Evolutionary conservation across 2,113 vertebrate species (phyloP).

Genomic region (Struthio camelus): DNA sequence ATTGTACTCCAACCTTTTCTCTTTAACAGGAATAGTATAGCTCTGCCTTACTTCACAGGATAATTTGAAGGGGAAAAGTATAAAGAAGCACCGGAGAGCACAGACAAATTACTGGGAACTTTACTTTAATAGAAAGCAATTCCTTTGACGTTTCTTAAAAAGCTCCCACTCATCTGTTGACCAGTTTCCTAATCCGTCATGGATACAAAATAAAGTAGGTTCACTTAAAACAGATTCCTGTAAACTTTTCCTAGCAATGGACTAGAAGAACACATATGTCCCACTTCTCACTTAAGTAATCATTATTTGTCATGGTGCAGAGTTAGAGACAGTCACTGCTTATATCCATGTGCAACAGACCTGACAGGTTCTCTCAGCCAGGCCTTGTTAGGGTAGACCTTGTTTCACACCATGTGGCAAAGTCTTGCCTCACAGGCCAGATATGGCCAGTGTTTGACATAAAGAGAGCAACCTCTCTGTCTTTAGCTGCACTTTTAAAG

Average conservation of each 20-base stretch:
- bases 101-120: not conserved
- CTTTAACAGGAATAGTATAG: not conserved
- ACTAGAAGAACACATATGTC: fast-evolving
- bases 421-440: not conserved
- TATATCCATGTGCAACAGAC: not conserved
- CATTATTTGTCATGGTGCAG: fast-evolving
- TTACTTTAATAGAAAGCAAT: not conserved
- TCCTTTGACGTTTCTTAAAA: not conserved
- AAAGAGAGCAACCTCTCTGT: not conserved
- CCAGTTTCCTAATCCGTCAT: not conserved
- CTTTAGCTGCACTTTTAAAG: not conserved
- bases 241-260: not conserved
- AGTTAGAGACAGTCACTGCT: not conserved
- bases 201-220: not conserved
- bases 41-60: not conserved
- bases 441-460: fast-evolving
- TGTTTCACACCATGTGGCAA: not conserved
- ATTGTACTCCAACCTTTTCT: not conserved
- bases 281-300: not conserved
- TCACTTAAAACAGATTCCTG: not conserved
- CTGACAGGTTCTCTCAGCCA: not conserved
- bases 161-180: not conserved
- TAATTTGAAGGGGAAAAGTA: not conserved
- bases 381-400: not conserved
- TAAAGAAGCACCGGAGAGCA: not conserved